phyloP scores from a whole-genome alignment of 1,140 invertebrate genomes.

The Frieseomelitta varia region DNA sequence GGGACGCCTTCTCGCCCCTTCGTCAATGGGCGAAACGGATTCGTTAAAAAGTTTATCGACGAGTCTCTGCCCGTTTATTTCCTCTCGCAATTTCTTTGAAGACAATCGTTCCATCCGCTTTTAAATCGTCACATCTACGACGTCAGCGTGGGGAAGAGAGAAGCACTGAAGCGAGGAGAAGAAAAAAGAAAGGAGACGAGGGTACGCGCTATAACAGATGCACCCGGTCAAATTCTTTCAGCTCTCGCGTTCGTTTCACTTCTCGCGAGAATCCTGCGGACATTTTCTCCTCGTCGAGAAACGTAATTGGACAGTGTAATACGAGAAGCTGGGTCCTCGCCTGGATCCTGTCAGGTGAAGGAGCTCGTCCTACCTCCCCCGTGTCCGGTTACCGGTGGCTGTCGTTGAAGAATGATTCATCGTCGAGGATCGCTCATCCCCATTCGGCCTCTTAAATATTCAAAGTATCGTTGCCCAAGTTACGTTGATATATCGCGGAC shows the following conservation, averaged over 20 bases:
- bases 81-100: conserved; percentile 57
- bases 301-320: conserved; percentile 70
- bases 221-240: conserved; percentile 42
- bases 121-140: conserved; percentile 16
- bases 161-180: background rate
- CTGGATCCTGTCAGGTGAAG: conserved; percentile 48
- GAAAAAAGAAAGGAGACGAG: background rate
- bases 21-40: conserved; percentile 50
- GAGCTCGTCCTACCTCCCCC: conserved; percentile 29
- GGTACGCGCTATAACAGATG: conserved; percentile 54
- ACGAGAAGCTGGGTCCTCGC: conserved; percentile 56
- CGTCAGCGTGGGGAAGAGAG: background rate
- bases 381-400: conserved; percentile 44
- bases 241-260: conserved; percentile 29
- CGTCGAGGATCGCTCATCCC: conserved; percentile 39
- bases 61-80: conserved; percentile 57
- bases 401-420: conserved; percentile 65
- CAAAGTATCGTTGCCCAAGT: conserved; percentile 46
- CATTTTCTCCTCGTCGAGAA: conserved; percentile 27
- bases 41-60: conserved; percentile 68
- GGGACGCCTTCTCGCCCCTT: background rate
- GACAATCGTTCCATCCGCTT: conserved; percentile 57
- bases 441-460: conserved; percentile 56
- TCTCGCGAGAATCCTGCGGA: conserved; percentile 36
- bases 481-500: conserved; percentile 40